Conservation (phyloP, 2,113 vertebrate species). For the Baryphthengus martii region DNA sequence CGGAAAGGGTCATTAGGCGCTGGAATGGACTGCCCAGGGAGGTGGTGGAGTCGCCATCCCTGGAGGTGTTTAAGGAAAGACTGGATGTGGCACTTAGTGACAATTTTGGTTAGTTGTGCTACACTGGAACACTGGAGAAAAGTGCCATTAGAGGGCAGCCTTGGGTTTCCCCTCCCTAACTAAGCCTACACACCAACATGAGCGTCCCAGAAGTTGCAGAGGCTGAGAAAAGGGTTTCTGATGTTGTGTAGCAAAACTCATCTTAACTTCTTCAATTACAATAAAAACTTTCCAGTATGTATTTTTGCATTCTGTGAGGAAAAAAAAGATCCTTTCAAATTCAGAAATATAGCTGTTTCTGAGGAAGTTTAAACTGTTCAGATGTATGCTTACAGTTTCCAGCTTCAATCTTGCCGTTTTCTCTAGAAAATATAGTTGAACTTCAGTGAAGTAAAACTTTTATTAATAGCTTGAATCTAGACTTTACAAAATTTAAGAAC, state of each 20-base stretch:
- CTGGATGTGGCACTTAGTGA: too few relatives aligned
- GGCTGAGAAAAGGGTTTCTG: neutral
- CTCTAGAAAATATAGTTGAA: neutral
- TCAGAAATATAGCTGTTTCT: neutral
- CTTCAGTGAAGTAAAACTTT: neutral
- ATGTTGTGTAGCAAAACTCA: neutral
- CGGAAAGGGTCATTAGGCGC: too few relatives aligned
- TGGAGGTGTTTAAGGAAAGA: too few relatives aligned
- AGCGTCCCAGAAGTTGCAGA: neutral
- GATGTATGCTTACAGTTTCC: neutral
- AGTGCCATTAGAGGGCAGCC: neutral
- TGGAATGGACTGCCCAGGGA: too few relatives aligned
- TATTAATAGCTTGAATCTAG: neutral
- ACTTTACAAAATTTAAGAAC: neutral
- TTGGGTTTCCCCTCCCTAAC: neutral
- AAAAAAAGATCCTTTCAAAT: neutral
- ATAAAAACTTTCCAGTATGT: neutral
- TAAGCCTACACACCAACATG: accelerated
- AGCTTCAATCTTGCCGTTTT: neutral
- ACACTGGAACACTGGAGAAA: neutral
- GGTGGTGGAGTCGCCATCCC: too few relatives aligned
- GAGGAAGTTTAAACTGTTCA: neutral
- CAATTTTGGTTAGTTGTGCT: neutral
- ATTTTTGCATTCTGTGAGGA: neutral
- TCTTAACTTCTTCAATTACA: neutral